A percentile compares a stretch with the other conserved stretches of the same genome.
Evolutionary conservation across 92 coral and sea anemone genomes (phyloP).

Genomic region (Siderastrea siderea): DNA sequence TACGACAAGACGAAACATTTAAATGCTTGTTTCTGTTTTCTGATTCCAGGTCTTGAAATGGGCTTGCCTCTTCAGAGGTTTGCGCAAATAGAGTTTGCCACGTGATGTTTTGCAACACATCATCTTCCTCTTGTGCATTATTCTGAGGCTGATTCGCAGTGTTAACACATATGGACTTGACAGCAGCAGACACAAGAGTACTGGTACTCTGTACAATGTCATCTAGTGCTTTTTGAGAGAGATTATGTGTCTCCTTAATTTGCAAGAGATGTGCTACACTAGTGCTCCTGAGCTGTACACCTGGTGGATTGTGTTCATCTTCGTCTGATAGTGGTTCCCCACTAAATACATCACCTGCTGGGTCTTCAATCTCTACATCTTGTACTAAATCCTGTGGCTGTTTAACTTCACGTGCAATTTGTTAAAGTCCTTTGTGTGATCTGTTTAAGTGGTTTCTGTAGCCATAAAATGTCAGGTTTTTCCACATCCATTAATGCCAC

Average conservation of each 20-base stretch:
- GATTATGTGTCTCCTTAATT: too few relatives aligned
- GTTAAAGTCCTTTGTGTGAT: neutral
- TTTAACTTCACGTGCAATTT: too few relatives aligned
- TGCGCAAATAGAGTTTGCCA: constrained; percentile 49
- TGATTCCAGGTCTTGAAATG: constrained; percentile 46
- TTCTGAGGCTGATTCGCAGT: constrained; percentile 1
- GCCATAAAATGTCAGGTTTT: constrained; percentile 36
- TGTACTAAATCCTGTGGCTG: neutral
- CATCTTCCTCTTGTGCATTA: too few relatives aligned
- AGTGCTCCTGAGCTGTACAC: too few relatives aligned
- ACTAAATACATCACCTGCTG: too few relatives aligned
- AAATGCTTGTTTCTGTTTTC: constrained; percentile 36
- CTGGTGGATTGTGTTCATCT: too few relatives aligned
- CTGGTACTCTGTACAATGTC: too few relatives aligned
- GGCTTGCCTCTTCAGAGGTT: constrained; percentile 9
- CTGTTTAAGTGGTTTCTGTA: constrained; percentile 50
- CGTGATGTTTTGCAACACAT: constrained; percentile 24
- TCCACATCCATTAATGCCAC: constrained; percentile 15
- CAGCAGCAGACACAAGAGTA: neutral
- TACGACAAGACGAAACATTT: constrained; percentile 61
- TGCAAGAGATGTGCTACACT: too few relatives aligned
- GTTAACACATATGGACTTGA: constrained; percentile 45
- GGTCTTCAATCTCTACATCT: neutral
- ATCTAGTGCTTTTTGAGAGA: too few relatives aligned
- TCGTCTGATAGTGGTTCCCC: too few relatives aligned